Base-by-base conservation (phyloP, 2,113 vertebrate genomes). In the Istiophorus platypterus region DNA sequence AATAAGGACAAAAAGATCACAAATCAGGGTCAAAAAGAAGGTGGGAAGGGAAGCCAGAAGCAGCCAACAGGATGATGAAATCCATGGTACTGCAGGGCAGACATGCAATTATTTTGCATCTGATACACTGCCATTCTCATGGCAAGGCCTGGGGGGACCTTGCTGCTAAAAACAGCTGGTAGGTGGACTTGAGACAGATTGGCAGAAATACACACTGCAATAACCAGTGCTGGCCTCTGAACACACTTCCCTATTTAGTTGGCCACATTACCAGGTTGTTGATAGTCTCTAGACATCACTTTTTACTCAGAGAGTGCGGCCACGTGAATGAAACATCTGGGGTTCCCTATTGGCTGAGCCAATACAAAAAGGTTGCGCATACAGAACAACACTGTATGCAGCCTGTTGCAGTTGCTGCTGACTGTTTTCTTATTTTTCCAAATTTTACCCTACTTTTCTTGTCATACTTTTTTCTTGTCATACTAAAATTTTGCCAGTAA, bases 31-130 rank as follows among this genome's bases (percentile, higher is more conserved):
- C 80, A 83, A 62, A 87, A 52, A 76, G 73, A 76, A 51, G 62
- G 88, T 67, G 10, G 75, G 27, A 82, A 75, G 54, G 59, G 54
- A 27, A 84, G 52, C 45, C 37, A 81, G 58, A 56, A 66, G 67
- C 47, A 64, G 71, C 41, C 24, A 82, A 73, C 66, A 71, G 54
- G 71, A 72, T 74, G 86, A 81, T 81, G 82, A 88, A 88, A 90
- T 80, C 68, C 59, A 67, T 61, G 62, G 51, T 78, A 73, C 75
- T 86, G 76, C 54, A 52, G 82, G 77, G 78, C 78, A 88, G 72
- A 76, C 85, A 80, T 82, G 83, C 88, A 91, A 91, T 90, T 91
- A 93, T 76, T 88, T 89, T 83, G 74, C 86, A 90, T 92, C 78
- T 56, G 81, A 88, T 81, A 85, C 69, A 82, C 70, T 78, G 67